phyloP scores from a whole-genome alignment of 1,140 invertebrate genomes.

The Asobara japonica region DNA sequence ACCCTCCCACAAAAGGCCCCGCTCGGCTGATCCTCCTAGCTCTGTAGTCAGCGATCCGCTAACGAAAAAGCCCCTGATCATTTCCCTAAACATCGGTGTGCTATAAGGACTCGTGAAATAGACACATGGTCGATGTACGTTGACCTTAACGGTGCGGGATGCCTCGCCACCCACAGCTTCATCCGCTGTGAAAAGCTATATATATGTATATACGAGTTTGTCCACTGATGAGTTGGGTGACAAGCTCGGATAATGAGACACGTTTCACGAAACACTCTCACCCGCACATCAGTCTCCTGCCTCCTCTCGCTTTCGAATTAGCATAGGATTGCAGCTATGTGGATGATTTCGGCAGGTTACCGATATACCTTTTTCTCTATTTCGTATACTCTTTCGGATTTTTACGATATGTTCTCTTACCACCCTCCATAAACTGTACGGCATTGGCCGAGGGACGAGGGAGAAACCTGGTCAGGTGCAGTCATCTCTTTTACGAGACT shows the following conservation, averaged over 20 bases:
- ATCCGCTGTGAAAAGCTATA: slow-evolving; percentile 15
- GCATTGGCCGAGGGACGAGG: too few species aligned
- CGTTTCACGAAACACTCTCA: slow-evolving; percentile 45
- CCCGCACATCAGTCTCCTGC: slow-evolving; percentile 17
- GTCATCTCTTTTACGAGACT: too few species aligned
- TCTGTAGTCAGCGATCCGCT: too few species aligned
- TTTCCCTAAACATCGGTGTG: slow-evolving; percentile 38
- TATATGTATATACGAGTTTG: not conserved
- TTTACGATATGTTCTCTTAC: too few species aligned
- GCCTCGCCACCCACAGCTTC: slow-evolving; percentile 50
- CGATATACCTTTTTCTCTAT: not conserved
- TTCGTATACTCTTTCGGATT: too few species aligned
- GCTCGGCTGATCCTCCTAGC: too few species aligned
- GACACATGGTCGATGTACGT: slow-evolving; percentile 45
- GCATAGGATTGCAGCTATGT: slow-evolving; percentile 36
- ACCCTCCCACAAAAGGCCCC: too few species aligned
- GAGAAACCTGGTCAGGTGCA: too few species aligned
- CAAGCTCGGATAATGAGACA: slow-evolving; percentile 47
- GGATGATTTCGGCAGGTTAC: not conserved
- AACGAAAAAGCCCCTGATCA: not conserved
- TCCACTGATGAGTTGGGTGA: slow-evolving; percentile 36
- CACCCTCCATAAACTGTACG: too few species aligned
- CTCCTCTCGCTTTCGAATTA: slow-evolving; percentile 62
- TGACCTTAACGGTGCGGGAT: slow-evolving; percentile 58
- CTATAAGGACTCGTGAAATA: slow-evolving; percentile 14